Percentiles rank a stretch among this genome's conserved stretches.
Evolutionary conservation across 2,113 vertebrate genomes (phyloP).

Genomic region (Brachyhypopomus gauderio): DNA sequence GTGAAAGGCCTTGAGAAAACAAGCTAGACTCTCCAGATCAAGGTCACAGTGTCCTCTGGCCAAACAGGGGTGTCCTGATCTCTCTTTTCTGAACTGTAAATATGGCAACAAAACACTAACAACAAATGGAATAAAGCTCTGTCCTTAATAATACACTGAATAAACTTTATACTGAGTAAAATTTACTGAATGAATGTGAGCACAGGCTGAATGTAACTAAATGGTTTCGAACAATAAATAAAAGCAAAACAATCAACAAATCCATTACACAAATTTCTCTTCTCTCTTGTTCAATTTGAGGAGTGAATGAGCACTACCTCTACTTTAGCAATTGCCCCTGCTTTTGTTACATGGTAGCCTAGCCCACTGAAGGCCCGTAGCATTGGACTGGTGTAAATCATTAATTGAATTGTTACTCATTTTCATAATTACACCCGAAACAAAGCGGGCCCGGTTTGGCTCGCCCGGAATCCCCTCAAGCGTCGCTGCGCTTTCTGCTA

Average conservation of each 20-base stretch:
- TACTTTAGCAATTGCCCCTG: not conserved
- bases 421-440: constrained; percentile 21
- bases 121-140: too few relatives aligned
- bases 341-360: not conserved
- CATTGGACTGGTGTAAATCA: not conserved
- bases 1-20: constrained; percentile 39
- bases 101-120: too few relatives aligned
- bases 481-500: not conserved
- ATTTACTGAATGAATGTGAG: too few relatives aligned
- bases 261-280: not conserved
- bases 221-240: too few relatives aligned
- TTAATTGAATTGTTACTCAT: constrained; percentile 14
- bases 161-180: too few relatives aligned
- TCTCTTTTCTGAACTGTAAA: not conserved
- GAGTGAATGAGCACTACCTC: too few relatives aligned
- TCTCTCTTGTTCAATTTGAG: not conserved
- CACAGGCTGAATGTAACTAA: too few relatives aligned
- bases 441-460: not conserved
- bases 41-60: constrained; percentile 38
- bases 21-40: constrained; percentile 28
- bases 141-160: too few relatives aligned
- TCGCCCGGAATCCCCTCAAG: not conserved
- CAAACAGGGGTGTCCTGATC: constrained; percentile 5
- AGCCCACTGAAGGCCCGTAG: not conserved
- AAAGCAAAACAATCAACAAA: too few relatives aligned